These are phyloP conservation scores for Ascaphus truei DNA, from an alignment of 2,113 vertebrate genomes.

Conservation along the genomic window DNA sequence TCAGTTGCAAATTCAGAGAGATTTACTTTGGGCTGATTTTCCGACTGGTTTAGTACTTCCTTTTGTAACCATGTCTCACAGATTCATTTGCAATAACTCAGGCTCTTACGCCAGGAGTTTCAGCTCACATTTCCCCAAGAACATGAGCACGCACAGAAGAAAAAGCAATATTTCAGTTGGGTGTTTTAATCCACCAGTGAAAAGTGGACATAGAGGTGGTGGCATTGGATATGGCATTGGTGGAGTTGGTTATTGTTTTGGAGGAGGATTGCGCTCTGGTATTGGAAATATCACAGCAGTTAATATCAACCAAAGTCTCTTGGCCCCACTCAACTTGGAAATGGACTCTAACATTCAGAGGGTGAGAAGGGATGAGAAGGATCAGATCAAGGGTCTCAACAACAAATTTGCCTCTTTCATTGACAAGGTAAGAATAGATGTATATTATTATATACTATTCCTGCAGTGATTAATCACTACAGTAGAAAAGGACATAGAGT, in stretches of 20 bases:
- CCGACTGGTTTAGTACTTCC: no score
- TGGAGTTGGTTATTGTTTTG: neutral
- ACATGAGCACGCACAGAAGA: neutral
- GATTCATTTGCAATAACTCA: neutral
- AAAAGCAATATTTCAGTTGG: neutral
- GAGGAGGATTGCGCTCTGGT: slow-evolving; percentile 36
- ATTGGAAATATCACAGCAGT: slow-evolving; percentile 6
- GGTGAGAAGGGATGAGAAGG: slow-evolving; percentile 28
- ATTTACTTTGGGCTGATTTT: neutral
- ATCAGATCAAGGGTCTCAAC: slow-evolving; percentile 36
- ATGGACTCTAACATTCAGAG: slow-evolving; percentile 24
- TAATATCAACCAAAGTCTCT: slow-evolving; percentile 14
- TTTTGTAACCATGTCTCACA: neutral
- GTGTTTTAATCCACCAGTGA: slow-evolving; percentile 12
- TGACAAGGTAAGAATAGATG: slow-evolving; percentile 31
- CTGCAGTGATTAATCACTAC: no score
- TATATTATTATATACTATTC: no score
- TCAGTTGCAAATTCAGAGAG: no score
- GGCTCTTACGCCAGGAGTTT: neutral
- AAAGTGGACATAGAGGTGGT: slow-evolving; percentile 31
- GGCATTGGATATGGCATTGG: slow-evolving; percentile 39
- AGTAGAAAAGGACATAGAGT: no score
- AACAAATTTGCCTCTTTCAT: slow-evolving; percentile 35
- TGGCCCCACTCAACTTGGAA: slow-evolving; percentile 16
- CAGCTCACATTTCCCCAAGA: slow-evolving; percentile 6